phyloP scores from a whole-genome alignment of 2,113 vertebrate genomes.

The Lophura nycthemera region DNA sequence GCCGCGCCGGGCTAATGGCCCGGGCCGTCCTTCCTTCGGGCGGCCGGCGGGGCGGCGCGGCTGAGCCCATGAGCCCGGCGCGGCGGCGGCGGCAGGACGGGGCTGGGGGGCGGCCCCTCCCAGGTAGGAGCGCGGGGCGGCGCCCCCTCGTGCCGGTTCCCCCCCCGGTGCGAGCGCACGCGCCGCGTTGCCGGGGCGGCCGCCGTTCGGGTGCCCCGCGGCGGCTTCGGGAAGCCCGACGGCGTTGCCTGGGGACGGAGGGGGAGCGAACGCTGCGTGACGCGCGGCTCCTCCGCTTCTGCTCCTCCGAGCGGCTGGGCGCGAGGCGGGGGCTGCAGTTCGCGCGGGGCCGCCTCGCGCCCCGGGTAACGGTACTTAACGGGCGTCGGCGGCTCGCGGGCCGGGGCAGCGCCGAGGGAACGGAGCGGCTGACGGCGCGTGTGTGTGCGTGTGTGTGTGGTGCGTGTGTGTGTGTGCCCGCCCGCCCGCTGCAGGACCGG shows the following conservation, averaged over 20 bases:
- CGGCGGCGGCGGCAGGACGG: background rate
- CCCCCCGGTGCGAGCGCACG: background rate
- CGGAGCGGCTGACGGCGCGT: background rate
- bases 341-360: background rate
- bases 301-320: background rate
- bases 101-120: constrained; percentile 26
- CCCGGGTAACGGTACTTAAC: background rate
- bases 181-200: constrained; percentile 38
- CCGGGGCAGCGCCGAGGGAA: background rate
- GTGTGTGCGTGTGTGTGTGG: too few species aligned
- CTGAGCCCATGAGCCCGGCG: constrained; percentile 55
- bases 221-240: background rate
- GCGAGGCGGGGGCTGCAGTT: too few species aligned
- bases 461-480: background rate
- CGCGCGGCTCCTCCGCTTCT: too few species aligned
- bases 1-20: constrained; percentile 22
- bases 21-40: constrained; percentile 8
- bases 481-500: constrained; percentile 2
- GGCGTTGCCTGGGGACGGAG: constrained; percentile 10
- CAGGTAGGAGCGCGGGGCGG: constrained; percentile 28
- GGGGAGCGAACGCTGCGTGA: background rate
- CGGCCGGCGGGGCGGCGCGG: background rate
- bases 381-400: background rate
- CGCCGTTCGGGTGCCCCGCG: background rate
- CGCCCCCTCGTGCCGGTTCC: background rate